These are phyloP conservation scores for Zingel zingel DNA, from an alignment of 2,113 vertebrate genomes.

Conservation along the genomic window DNA sequence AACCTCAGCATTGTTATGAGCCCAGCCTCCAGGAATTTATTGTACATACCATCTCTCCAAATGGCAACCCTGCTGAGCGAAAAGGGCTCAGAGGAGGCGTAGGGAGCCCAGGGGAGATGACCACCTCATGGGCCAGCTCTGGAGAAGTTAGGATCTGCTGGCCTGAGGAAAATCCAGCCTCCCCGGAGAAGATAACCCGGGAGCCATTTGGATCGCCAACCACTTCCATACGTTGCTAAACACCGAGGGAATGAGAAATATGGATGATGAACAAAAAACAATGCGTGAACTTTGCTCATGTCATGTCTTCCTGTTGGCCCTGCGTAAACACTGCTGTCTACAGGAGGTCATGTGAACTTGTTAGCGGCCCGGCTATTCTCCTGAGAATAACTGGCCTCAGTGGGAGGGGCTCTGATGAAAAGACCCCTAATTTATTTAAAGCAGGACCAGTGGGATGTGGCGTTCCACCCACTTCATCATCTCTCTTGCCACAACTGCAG, in stretches of 20 bases:
- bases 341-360: constrained; percentile 70
- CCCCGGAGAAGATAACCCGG: constrained; percentile 68
- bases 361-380: constrained; percentile 52
- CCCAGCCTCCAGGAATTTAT: neutral
- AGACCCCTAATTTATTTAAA: constrained; percentile 78
- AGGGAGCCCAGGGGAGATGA: constrained; percentile 83
- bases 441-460: constrained; percentile 68
- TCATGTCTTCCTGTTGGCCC: constrained; percentile 37
- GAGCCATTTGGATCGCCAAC: constrained; percentile 74
- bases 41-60: constrained; percentile 69
- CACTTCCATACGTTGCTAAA: constrained; percentile 69
- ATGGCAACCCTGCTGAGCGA: constrained; percentile 19
- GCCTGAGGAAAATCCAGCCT: constrained; percentile 40
- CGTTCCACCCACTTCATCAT: constrained; percentile 75
- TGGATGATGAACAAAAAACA: constrained; percentile 47
- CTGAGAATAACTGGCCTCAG: constrained; percentile 58
- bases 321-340: constrained; percentile 58
- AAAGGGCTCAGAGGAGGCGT: constrained; percentile 76
- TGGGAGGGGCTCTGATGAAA: constrained; percentile 55
- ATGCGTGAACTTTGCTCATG: constrained; percentile 56
- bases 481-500: constrained; percentile 65
- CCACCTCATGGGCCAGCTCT: constrained; percentile 79
- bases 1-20: neutral
- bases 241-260: constrained; percentile 53
- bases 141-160: constrained; percentile 69